Evolutionary conservation across 2,797 vertebrate species (phyloP), one percentile per base, ranked within the genome.

Genomic region (Ctenosaura bakeri): DNA sequence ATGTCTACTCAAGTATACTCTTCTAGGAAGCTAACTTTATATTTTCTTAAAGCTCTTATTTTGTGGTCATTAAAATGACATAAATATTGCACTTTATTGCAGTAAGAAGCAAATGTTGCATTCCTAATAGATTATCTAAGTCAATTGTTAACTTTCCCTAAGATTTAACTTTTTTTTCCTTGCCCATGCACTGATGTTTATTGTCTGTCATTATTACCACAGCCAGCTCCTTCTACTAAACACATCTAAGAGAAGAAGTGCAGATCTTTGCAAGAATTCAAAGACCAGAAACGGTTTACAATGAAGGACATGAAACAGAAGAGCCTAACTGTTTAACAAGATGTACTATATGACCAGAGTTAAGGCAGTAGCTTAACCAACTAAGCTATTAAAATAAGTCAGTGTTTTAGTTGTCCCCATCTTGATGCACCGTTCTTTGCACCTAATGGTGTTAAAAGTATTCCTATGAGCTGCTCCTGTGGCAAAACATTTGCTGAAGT

Each of bases 11-110:
- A 94, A 89, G 92, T 62, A 66, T 94, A 92, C 94, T 88, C 94
- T 95, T 95, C 95, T 96, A 96, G 96, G 95, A 97, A 94, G 94
- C 96, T 96, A 94, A 96, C 95, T 95, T 96, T 94, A 88, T 96
- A 93, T 96, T 96, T 97, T 95, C 95, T 97, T 97, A 97, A 96
- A 90, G 88, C 96, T 97, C 96, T 97, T 97, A 95, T 93, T 95
- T 95, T 92, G 92, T 96, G 95, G 97, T 97, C 97, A 97, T 97
- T 97, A 97, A 97, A 97, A 97, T 97, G 97, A 96, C 97, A 95
- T 96, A 85, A 90, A 91, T 94, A 95, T 97, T 96, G 97, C 97
- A 98, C 97, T 98, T 98, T 97, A 97, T 95, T 93, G 95, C 97
- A 97, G 96, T 96, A 96, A 94, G 95, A 95, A 97, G 96, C 94